Evolutionary conservation across 1,140 invertebrate genomes (phyloP), one percentile per base, ranked within the genome.

Genomic region (Procambarus clarkii): DNA sequence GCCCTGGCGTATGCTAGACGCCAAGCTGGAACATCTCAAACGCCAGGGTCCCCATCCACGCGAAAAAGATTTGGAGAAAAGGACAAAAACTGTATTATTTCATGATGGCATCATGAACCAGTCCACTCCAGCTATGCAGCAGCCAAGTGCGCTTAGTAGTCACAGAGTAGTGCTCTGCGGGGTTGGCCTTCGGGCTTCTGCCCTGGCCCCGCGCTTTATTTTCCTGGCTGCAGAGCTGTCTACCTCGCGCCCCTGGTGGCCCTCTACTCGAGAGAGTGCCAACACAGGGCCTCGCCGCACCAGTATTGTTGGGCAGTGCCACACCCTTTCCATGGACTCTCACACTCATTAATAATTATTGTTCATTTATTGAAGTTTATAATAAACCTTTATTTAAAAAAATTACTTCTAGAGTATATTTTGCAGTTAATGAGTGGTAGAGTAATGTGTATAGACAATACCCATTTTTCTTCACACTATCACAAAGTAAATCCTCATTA

Each of bases 1-100:
- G 97, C 97, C 0, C 95, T 98, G 24, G 97, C 97, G 18, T 97
- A 93, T 44, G 93, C 93, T 9, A 92, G 93, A 58, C 94, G 94
- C 83, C 89, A 93, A 34, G 92, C 92, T 60, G 86, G 83, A 24
- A 64, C 58, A 44, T 80, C 86, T 60, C 83, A 86, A 2, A 87
- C 88, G 15, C 79, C 88, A 48, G 71, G 81, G 8, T 88, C 81
- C 15, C 89, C 91, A 46, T 83, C 85, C n/a, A 78, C 91, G 44
- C 83, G 91, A 21, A 82, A 88, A 21, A 92, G 86, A 45, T 88
- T 89, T 48, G 91, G 91, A 83, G 92, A 93, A 21, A 93, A 94
- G 45, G 93, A 94, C 58, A 94, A 94, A 88, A 94, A 94, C 80
- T 94, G 94, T 79, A 94, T 94, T 76, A 93, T 94, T 1, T 94